These are phyloP conservation scores for Micropoecilia bifurca DNA, from an alignment of 2,797 vertebrate species.

Conservation along the genomic window DNA sequence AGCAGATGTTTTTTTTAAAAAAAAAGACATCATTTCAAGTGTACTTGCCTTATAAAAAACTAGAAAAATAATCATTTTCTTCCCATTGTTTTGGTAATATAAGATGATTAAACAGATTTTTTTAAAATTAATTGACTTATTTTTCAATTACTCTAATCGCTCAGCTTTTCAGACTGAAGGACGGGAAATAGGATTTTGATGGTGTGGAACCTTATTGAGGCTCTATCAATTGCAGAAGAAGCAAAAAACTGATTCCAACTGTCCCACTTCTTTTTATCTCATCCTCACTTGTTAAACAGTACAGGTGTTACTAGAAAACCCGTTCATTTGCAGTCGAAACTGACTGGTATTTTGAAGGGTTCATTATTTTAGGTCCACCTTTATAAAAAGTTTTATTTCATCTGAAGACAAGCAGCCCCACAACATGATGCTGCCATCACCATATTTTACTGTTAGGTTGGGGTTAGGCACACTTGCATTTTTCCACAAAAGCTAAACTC, in stretches of 20 bases:
- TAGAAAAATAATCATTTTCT: neutral
- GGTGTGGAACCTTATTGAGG: slow-evolving; percentile 40
- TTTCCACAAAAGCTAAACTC: neutral
- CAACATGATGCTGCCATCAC: neutral
- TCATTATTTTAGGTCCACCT: neutral
- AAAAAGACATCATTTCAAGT: neutral
- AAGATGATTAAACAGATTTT: slow-evolving; percentile 13
- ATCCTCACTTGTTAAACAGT: neutral
- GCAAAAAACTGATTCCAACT: slow-evolving; percentile 16
- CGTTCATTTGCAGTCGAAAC: too few relatives aligned
- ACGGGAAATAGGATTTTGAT: slow-evolving; percentile 41
- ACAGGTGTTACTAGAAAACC: neutral
- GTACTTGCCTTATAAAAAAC: neutral
- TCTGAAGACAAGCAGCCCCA: neutral
- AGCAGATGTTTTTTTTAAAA: neutral
- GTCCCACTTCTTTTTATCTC: slow-evolving; percentile 3
- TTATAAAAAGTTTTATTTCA: neutral
- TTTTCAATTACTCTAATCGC: slow-evolving; percentile 82
- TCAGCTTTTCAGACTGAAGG: slow-evolving; percentile 66
- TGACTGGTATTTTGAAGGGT: neutral
- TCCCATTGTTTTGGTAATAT: neutral
- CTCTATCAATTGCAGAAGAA: slow-evolving; percentile 36
- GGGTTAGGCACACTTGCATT: neutral
- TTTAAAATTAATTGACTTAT: slow-evolving; percentile 44
- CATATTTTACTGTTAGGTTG: neutral